Base-by-base conservation (phyloP, 2,113 vertebrate genomes). In the Turnix velox region DNA sequence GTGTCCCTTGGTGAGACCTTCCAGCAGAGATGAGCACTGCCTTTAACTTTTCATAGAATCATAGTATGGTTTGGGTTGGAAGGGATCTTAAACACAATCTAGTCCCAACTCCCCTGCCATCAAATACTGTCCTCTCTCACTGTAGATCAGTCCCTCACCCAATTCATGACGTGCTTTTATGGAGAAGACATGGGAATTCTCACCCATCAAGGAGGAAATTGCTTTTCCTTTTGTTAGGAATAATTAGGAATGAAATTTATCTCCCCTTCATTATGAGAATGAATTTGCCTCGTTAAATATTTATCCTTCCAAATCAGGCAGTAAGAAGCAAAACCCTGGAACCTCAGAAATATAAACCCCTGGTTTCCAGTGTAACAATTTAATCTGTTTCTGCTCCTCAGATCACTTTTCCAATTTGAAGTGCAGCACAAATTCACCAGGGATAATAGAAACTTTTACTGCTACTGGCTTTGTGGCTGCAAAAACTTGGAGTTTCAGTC, bases 381-480 rank as follows among this genome's bases (percentile, higher is more conserved):
- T 63, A 43, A 81, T 72, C 73, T 71, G 40, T 49, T 51, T 54
- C 65, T 74, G n/a, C 79, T 72, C 46, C 55, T 75, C 52, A 3
- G 86, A 78, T 88, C 85, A 18, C 30, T 82, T 91, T 81, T 55
- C 87, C 76, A 35, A 3, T 55, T 86, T 76, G 75, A 61, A 13
- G 61, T 52, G 65, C 86, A 63, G 73, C 86, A 55, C 27, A 17
- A 42, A 84, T 7, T 87, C 61, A 2, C 43, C 5, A 12, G 74
- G 88, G 86, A 54, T 63, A 78, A 78, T 43, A 57, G 51, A 61
- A 96, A 93, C 72, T 94, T 94, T 93, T 78, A 90, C 65, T 81
- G 85, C 93, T 88, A 74, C 94, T 69, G 87, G 75, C 88, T 86
- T 63, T 77, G 79, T 67, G 88, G 79, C 85, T 63, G 49, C 14